Conservation (phyloP, 2,888 invertebrate genomes). For the Synanthedon myopaeformis region DNA sequence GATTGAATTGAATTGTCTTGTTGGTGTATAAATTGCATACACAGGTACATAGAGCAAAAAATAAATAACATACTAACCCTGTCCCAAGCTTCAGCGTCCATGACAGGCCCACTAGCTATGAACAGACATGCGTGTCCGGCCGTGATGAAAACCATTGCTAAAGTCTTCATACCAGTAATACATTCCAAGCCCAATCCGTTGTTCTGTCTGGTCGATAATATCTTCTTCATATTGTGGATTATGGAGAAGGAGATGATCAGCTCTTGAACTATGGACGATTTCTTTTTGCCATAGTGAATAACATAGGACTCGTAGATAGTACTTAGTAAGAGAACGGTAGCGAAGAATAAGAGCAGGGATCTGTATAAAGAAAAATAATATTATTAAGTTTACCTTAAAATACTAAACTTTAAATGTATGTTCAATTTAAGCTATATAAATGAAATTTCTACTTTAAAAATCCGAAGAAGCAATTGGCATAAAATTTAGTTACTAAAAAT, state of each 20-base stretch:
- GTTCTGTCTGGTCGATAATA: constrained; percentile 67
- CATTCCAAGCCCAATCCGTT: constrained; percentile 74
- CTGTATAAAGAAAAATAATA: constrained; percentile 55
- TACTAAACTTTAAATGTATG: neutral
- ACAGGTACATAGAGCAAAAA: too few species aligned
- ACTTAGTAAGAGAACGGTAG: constrained; percentile 47
- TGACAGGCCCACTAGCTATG: constrained; percentile 75
- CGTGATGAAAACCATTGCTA: constrained; percentile 77
- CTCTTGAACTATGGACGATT: constrained; percentile 28
- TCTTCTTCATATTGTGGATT: constrained; percentile 70
- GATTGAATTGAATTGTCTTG: too few species aligned
- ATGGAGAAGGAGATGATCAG: constrained; percentile 69
- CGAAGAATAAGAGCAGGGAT: constrained; percentile 53
- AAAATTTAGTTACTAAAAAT: too few species aligned
- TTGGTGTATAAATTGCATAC: too few species aligned
- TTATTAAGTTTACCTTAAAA: too few species aligned
- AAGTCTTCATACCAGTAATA: constrained; percentile 74
- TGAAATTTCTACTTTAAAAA: too few species aligned
- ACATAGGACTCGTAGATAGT: constrained; percentile 60
- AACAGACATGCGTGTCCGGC: constrained; percentile 76
- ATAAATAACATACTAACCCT: constrained; percentile 43
- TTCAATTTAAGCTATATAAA: too few species aligned
- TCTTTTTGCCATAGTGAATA: constrained; percentile 32
- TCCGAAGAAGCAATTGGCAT: too few species aligned
- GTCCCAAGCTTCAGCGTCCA: constrained; percentile 74